Percentiles rank a stretch among this genome's conserved stretches.
Conservation (phyloP, 2,113 vertebrate species). For the Forbesichthys agassizii region DNA sequence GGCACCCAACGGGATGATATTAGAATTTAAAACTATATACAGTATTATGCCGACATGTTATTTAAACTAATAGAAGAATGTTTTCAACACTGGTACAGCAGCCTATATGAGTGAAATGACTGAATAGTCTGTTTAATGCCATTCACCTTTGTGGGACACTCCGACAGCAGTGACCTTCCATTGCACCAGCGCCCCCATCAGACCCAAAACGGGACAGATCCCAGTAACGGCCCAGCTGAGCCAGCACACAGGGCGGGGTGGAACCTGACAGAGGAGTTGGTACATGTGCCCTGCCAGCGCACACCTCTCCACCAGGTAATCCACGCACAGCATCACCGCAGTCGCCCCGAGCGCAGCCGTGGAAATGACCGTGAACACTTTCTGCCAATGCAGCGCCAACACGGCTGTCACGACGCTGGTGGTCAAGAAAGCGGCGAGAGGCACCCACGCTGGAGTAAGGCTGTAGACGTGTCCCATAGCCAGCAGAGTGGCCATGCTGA, state of each 20-base stretch:
- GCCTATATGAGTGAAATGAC: neutral
- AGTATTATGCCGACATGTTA: neutral
- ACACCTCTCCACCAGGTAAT: constrained; percentile 80
- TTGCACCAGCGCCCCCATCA: constrained; percentile 79
- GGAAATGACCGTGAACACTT: constrained; percentile 79
- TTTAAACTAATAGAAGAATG: neutral
- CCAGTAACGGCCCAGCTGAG: constrained; percentile 83
- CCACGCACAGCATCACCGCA: constrained; percentile 75
- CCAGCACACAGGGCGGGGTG: constrained; percentile 81
- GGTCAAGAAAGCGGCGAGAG: constrained; percentile 71
- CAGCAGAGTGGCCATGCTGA: constrained; percentile 76
- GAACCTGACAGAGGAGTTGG: constrained; percentile 68
- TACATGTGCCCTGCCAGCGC: constrained; percentile 74
- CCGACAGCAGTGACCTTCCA: constrained; percentile 81
- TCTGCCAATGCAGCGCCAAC: constrained; percentile 83
- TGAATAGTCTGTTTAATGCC: neutral
- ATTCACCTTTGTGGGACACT: constrained; percentile 76
- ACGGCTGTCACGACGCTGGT: constrained; percentile 76
- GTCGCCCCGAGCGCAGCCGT: constrained; percentile 81
- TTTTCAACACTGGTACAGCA: neutral
- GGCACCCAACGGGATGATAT: neutral
- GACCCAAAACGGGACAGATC: constrained; percentile 76
- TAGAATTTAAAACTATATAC: neutral
- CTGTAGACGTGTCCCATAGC: constrained; percentile 75
- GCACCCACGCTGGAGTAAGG: constrained; percentile 79